phyloP scores from a whole-genome alignment of 2,888 invertebrate genomes.

The Sphecodes monilicornis region DNA sequence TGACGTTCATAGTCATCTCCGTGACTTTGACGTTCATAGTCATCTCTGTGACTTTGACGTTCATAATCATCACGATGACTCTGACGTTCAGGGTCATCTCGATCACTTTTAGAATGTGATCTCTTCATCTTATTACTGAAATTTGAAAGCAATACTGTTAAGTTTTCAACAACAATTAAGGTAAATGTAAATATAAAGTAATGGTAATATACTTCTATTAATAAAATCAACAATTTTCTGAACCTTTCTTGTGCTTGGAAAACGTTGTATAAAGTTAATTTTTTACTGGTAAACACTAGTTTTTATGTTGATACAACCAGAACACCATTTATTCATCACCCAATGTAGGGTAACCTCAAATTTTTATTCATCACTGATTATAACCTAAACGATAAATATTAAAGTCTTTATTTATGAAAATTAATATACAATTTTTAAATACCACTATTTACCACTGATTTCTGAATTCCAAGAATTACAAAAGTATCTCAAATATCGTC shows the following conservation, averaged over 20 bases:
- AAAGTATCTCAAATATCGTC: not conserved
- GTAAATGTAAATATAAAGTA: not conserved
- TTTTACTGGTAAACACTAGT: not conserved
- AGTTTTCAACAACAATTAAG: not conserved
- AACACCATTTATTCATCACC: not conserved
- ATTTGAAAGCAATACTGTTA: not conserved
- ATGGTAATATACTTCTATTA: not conserved
- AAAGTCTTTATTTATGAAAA: not conserved
- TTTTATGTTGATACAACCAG: not conserved
- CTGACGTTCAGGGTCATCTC: slow-evolving; percentile 32
- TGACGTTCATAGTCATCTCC: slow-evolving; percentile 32
- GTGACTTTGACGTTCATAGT: slow-evolving; percentile 30
- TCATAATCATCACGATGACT: slow-evolving; percentile 36
- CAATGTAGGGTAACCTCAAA: slow-evolving; percentile 31
- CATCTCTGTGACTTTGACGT: slow-evolving; percentile 10
- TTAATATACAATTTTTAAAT: not conserved
- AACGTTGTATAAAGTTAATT: not conserved
- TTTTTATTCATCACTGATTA: not conserved
- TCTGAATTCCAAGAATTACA: not conserved
- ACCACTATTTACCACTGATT: not conserved
- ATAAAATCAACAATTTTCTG: not conserved
- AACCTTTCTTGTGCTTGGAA: not conserved
- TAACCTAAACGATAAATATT: not conserved
- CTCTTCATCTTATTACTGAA: slow-evolving; percentile 54
- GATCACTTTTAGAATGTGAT: slow-evolving; percentile 55